Evolutionary conservation across 2,888 invertebrate genomes (phyloP), one percentile per base, ranked within the genome.

Genomic region (Lochmaea capreae): DNA sequence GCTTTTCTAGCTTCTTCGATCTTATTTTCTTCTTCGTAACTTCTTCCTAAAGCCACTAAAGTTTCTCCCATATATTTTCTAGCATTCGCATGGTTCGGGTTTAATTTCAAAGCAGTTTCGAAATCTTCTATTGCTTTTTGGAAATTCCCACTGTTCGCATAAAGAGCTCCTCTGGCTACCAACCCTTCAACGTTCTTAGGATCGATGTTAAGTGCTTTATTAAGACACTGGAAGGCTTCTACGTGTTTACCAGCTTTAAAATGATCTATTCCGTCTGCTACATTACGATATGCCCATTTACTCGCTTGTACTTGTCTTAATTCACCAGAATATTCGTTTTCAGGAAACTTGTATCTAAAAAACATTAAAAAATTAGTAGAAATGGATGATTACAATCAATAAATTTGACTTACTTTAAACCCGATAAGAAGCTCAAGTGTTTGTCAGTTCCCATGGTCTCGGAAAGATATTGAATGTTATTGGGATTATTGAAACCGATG

Each of bases 61-160:
- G 97, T 98, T 87, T 98, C 97, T 46, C 96, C 95, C 89, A 97
- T 92, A 88, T 98, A 98, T 86, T 97, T 97, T 72, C 95, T 92
- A 46, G 97, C 98, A 88, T 98, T 98, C 2, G 93, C 93, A 87
- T 98, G 98, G 77, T 92, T 94, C 1, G 95, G 94, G 87, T 98
- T 96, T 59, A 96, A 87, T 86, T 95, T 94, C 54, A 98, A 87
- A 5, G 98, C 97, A 26, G 94, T 93, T 87, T 97, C 97, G 87
- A 98, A 97, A 86, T 98, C 98, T 82, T 95, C 95, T 79, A 98
- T 95, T 0, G 98, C 98, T 85, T 96, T 96, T 82, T 95, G 93
- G 87, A 96, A 97, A 82, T 94, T 96, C 78, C 97, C 97, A 84
- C 95, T 95, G 86, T 98, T 98, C 12, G 98, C 98, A 86, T 95